Conservation (phyloP, 2,113 vertebrate species). For the Odontesthes bonariensis region DNA sequence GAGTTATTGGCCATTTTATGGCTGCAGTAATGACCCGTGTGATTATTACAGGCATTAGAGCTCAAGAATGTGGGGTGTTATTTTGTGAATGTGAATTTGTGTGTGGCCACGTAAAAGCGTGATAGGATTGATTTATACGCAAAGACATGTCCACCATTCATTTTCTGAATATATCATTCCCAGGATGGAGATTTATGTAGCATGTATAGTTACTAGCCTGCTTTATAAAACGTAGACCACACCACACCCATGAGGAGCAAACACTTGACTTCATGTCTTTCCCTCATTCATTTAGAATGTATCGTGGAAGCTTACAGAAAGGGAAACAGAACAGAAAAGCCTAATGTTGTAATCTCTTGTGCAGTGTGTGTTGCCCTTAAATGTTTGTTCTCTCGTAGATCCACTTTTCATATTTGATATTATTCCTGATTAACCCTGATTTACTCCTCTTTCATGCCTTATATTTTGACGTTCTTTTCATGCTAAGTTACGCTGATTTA, state of each 20-base stretch:
- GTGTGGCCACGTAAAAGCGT: constrained; percentile 12
- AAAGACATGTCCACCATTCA: constrained; percentile 4
- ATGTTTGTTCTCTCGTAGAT: too few species aligned
- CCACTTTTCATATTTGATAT: too few species aligned
- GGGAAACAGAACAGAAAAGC: not conserved
- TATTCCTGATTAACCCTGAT: too few species aligned
- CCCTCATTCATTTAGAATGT: not conserved
- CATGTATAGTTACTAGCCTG: constrained; percentile 9
- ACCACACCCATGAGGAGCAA: not conserved
- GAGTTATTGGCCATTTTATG: constrained; percentile 73
- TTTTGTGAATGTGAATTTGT: constrained; percentile 36
- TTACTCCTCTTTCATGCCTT: too few species aligned
- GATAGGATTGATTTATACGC: constrained; percentile 51
- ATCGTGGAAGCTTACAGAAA: not conserved
- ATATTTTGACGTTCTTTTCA: too few species aligned
- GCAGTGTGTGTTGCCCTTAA: too few species aligned
- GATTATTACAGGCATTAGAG: constrained; percentile 50
- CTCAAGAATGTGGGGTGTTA: constrained; percentile 45
- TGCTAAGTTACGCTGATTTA: too few species aligned
- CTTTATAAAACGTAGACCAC: not conserved
- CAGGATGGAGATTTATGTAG: constrained; percentile 42
- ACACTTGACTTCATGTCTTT: not conserved
- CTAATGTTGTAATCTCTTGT: too few species aligned
- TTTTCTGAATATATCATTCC: constrained; percentile 27
- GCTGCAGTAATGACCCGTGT: constrained; percentile 44